These are phyloP conservation scores for Pristionchus japonicus DNA, from an alignment of 2,888 invertebrate species.

Conservation along the genomic window DNA sequence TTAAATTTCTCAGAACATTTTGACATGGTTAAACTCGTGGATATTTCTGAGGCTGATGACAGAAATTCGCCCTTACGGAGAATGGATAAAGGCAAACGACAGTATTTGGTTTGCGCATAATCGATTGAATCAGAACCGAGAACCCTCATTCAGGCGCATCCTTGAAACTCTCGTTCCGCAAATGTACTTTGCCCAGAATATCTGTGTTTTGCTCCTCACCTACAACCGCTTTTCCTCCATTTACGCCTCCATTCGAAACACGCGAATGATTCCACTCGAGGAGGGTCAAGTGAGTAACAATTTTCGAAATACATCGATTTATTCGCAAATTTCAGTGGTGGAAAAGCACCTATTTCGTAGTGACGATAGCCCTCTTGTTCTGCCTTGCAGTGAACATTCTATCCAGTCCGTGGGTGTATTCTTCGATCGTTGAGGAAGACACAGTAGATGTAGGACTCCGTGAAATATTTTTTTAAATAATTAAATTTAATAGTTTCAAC, in stretches of 20 bases:
- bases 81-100: neutral
- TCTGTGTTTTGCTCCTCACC: neutral
- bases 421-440: neutral
- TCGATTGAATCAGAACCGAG: too few relatives aligned
- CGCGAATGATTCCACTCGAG: neutral
- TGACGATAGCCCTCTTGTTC: neutral
- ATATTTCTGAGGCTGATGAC: neutral
- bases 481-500: neutral
- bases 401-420: neutral
- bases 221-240: neutral
- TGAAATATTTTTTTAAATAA: neutral
- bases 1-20: neutral
- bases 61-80: neutral
- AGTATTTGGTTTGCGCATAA: neutral
- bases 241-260: neutral
- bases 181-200: neutral
- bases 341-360: neutral
- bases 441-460: neutral
- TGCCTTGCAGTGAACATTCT: neutral
- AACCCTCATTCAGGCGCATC: neutral
- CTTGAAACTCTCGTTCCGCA: neutral
- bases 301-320: neutral
- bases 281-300: neutral
- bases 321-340: neutral
- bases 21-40: neutral